Base-by-base conservation (phyloP, 2,888 invertebrate genomes). In the Athalia cordata region DNA sequence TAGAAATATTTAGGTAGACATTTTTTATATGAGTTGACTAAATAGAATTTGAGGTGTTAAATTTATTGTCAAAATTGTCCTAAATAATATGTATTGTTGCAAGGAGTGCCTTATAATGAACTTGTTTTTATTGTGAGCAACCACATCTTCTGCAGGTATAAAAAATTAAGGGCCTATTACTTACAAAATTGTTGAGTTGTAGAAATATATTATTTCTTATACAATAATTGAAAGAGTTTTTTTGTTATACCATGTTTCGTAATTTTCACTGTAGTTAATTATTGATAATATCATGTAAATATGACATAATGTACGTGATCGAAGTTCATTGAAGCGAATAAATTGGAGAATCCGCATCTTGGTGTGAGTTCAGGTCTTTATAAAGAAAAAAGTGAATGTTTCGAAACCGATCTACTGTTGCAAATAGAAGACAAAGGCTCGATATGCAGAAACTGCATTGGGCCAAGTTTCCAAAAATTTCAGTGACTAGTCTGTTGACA, bases 141-240 rank as follows among this genome's bases (percentile, higher is more conserved):
- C n/a, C 5, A n/a, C 59, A 75, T 62, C 43, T 61, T 50, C 29
- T 15, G 47, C 6, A 62, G n/a, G 50, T 64, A 75, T 59, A 75
- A 29, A 50, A 75, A 62, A 62, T 75, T 62, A 50, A 64, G 62
- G 75, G 75, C 75, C 75, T 62, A 62, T 45, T 75, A 75, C 75
- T 75, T 62, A 75, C 49, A 62, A 75, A 61, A 75, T 72, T 59
- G 75, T 75, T 75, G 75, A 62, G n/a, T 50, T 75, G 75, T 75
- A 64, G 64, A 64, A 75, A 75, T 75, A 64, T 62, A 75, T 72
- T 59, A 59, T 59, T 72, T 75, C 75, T 50, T 57, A 62, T 64
- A 75, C 62, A 75, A 75, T 62, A 75, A 62, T 75, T 29, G 47
- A 75, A 9, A 29, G 47, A 59, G n/a, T 62, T n/a, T 61, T 75